These are phyloP conservation scores for Euglossa dilemma DNA, from an alignment of 1,140 invertebrate species.

Conservation along the genomic window DNA sequence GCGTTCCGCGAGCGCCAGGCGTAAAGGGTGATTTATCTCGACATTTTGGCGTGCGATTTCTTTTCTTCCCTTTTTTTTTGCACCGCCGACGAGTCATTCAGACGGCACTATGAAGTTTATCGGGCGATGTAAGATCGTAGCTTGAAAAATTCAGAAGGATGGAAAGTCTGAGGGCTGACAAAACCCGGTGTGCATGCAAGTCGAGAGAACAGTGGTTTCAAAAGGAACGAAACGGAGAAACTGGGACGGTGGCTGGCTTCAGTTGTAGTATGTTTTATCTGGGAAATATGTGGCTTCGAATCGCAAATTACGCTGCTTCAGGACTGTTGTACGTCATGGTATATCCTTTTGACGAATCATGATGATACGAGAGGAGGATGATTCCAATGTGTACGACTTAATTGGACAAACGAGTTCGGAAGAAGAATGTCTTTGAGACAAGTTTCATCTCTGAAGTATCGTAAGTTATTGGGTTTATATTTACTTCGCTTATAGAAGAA, in stretches of 20 bases:
- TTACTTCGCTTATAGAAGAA: background rate
- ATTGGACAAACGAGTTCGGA: background rate
- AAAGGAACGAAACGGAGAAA: slow-evolving; percentile 25
- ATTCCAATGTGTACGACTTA: background rate
- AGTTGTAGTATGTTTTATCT: slow-evolving; percentile 2
- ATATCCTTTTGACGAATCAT: background rate
- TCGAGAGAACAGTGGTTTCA: background rate
- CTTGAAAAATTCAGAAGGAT: background rate
- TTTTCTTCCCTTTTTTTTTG: background rate
- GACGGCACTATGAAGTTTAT: background rate
- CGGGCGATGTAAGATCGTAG: background rate
- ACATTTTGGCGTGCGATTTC: background rate
- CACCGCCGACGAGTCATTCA: background rate
- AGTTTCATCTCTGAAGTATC: background rate
- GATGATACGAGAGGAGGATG: background rate
- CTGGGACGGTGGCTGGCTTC: slow-evolving; percentile 5
- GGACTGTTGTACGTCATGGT: background rate
- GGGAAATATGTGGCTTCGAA: background rate
- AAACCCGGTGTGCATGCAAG: background rate
- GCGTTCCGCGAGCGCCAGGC: background rate
- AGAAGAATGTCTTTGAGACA: too few species aligned
- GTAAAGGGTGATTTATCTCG: background rate
- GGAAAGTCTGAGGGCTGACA: background rate
- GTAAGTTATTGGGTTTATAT: background rate
- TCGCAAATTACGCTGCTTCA: background rate